Evolutionary conservation across 2,113 vertebrate genomes (phyloP).

Genomic region (Tamias sibiricus): DNA sequence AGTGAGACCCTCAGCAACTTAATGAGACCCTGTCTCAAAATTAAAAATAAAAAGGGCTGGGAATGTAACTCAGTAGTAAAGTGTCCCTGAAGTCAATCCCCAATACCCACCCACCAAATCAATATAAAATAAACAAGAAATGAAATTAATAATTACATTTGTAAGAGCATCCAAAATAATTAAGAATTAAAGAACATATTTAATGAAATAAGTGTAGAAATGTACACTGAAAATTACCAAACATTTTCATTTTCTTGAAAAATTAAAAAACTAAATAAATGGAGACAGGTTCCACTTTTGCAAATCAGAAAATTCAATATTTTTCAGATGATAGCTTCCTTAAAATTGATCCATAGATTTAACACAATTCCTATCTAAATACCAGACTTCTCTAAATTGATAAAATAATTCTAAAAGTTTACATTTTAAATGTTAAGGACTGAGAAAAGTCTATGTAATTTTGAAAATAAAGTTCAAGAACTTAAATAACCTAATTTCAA

Average conservation of each 20-base stretch:
- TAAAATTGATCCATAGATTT: not conserved
- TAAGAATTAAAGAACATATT: not conserved
- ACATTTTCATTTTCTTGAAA: not conserved
- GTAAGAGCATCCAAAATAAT: not conserved
- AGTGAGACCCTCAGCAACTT: too few species aligned
- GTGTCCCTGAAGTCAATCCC: too few species aligned
- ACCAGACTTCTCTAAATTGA: not conserved
- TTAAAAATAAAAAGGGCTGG: too few species aligned
- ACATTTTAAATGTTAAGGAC: not conserved
- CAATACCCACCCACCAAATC: too few species aligned
- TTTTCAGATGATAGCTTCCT: not conserved
- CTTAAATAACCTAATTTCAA: not conserved
- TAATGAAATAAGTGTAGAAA: not conserved
- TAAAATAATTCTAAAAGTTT: not conserved
- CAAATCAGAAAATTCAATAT: not conserved
- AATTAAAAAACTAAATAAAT: not conserved
- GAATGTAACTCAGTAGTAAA: too few species aligned
- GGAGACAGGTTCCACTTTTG: not conserved
- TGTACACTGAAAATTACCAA: not conserved
- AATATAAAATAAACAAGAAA: not conserved
- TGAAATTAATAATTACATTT: not conserved
- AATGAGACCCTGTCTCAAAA: too few species aligned
- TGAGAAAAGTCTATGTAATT: not conserved
- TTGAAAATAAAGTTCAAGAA: not conserved
- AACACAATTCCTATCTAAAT: not conserved